Conservation (phyloP, 2,797 vertebrate genomes). For the Myotis myotis region DNA sequence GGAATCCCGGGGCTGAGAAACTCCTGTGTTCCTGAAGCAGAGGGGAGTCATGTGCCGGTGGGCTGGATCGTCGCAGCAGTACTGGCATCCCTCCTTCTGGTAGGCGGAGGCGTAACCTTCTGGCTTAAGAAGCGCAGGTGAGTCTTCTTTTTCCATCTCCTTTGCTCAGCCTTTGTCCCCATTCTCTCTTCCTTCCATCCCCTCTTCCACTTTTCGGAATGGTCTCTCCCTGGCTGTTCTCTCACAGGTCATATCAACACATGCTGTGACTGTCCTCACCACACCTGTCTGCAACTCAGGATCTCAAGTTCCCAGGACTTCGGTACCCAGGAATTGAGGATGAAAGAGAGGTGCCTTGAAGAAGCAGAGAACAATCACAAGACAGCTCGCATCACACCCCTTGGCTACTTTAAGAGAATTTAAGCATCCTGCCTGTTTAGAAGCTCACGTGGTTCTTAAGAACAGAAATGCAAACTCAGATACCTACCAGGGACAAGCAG, state of each 20-base stretch:
- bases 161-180: not conserved
- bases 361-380: not conserved
- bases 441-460: not conserved
- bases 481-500: not conserved
- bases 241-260: conserved; percentile 37
- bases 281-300: not conserved
- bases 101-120: not conserved
- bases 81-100: not conserved
- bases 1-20: not conserved
- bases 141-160: not conserved
- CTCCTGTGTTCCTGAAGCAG: not conserved
- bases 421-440: not conserved
- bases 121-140: not conserved
- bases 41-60: fast-evolving
- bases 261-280: not conserved
- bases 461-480: too few relatives aligned
- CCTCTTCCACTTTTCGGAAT: not conserved
- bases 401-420: not conserved
- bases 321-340: not conserved
- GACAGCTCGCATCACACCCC: not conserved
- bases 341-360: not conserved
- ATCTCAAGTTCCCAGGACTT: not conserved
- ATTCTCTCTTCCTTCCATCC: too few relatives aligned
- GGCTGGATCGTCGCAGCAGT: fast-evolving
- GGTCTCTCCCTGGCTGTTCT: not conserved